Evolutionary conservation across 2,888 invertebrate species (phyloP).

Genomic region (Hydrotaea cyrtoneurina): DNA sequence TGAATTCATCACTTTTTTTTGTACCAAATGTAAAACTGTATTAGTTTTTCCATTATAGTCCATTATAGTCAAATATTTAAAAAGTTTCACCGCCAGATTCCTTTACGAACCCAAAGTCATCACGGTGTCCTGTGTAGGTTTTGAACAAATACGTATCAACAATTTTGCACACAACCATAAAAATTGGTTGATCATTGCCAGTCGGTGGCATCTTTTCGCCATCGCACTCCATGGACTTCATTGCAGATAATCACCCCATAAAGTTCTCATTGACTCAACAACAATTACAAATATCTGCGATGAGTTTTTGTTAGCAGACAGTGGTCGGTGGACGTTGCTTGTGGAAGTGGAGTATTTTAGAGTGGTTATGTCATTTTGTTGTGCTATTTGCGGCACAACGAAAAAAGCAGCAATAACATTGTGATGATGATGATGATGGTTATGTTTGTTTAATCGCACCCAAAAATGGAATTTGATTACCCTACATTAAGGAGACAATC

Average conservation of each 20-base stretch:
- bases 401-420: background rate
- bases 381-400: background rate
- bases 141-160: background rate
- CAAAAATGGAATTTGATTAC: background rate
- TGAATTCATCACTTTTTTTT: no score
- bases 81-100: no score
- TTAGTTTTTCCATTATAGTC: no score
- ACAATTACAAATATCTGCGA: conserved; percentile 3
- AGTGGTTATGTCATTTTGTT: background rate
- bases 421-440: background rate
- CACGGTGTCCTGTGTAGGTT: no score
- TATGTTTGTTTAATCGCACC: background rate
- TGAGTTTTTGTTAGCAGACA: background rate
- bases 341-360: background rate
- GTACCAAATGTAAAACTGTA: no score
- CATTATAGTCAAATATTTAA: no score
- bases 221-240: background rate
- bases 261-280: conserved; percentile 5
- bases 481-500: background rate
- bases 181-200: background rate
- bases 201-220: background rate
- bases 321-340: background rate
- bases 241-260: conserved; percentile 28
- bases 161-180: background rate
- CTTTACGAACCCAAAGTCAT: no score